Conservation (phyloP, 2,797 vertebrate genomes). For the Helostoma temminkii region DNA sequence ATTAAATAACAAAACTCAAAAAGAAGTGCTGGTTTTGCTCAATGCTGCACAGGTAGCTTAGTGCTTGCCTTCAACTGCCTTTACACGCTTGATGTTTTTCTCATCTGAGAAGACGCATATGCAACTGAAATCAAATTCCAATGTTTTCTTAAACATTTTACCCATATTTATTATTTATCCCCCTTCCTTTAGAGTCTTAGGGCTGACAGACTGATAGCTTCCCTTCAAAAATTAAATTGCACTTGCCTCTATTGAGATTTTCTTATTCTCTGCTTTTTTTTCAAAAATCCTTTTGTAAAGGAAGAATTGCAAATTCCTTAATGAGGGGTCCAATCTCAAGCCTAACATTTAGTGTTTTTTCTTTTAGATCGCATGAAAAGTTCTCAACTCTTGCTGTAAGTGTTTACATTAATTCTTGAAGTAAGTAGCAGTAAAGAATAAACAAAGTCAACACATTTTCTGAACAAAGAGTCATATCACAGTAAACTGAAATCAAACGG, state of each 20-base stretch:
- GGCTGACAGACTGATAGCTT: constrained; percentile 99
- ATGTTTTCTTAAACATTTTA: constrained; percentile 78
- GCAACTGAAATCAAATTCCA: constrained; percentile 76
- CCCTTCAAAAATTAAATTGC: constrained; percentile 99
- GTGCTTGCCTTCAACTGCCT: constrained; percentile 86
- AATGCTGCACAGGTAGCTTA: constrained; percentile 85
- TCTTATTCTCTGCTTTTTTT: constrained; percentile 72
- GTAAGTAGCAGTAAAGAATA: constrained; percentile 81
- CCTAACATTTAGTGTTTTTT: constrained; percentile 85
- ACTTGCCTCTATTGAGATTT: constrained; percentile 96
- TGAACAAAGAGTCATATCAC: constrained; percentile 79
- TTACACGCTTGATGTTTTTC: constrained; percentile 85
- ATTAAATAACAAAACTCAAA: constrained; percentile 84
- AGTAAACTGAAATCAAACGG: constrained; percentile 80
- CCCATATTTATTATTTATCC: constrained; percentile 86
- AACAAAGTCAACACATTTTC: constrained; percentile 78
- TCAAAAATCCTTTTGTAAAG: constrained; percentile 86
- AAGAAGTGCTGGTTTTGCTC: constrained; percentile 92
- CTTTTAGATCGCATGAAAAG: constrained; percentile 78
- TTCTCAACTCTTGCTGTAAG: constrained; percentile 82
- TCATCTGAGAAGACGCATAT: constrained; percentile 72
- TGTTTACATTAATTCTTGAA: constrained; percentile 80
- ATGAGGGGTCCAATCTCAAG: constrained; percentile 87
- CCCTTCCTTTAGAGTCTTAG: constrained; percentile 99
- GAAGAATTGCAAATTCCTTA: constrained; percentile 87